Conservation (phyloP, 1,140 invertebrate genomes). For the Scaptomyza graminum region DNA sequence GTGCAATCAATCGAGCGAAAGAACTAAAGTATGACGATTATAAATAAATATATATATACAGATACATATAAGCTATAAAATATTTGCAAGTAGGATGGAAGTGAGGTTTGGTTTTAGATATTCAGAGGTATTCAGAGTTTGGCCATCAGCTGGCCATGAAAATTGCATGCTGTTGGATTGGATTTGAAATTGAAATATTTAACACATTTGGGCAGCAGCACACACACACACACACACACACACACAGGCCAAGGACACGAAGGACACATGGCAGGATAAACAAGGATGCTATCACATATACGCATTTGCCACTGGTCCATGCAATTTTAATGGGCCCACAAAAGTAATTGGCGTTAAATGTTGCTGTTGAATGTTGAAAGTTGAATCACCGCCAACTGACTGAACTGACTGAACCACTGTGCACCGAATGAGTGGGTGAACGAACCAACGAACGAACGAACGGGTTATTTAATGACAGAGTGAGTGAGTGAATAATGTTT, state of each 20-base stretch:
- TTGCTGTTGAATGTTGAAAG: too few species aligned
- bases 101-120: background rate
- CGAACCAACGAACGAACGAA: too few species aligned
- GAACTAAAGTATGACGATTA: constrained; percentile 32
- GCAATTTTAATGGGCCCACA: constrained; percentile 20
- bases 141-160: constrained; percentile 70
- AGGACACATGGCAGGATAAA: background rate
- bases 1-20: constrained; percentile 23
- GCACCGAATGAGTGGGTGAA: background rate
- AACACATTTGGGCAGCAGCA: constrained; percentile 54
- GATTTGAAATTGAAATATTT: constrained; percentile 79
- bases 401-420: constrained; percentile 27
- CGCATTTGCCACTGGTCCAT: constrained; percentile 7
- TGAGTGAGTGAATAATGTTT: constrained; percentile 7
- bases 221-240: too few species aligned
- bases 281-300: background rate
- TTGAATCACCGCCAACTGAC: background rate
- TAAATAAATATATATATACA: background rate
- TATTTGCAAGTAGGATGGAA: constrained; percentile 46
- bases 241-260: too few species aligned
- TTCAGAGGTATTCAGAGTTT: constrained; percentile 25
- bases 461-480: background rate
- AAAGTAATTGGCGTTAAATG: constrained; percentile 26
- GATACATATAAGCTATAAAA: constrained; percentile 57
- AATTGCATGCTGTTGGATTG: constrained; percentile 72